Evolutionary conservation across 2,797 vertebrate species (phyloP), one percentile per base, ranked within the genome.

Genomic region (Spondyliosoma cantharus): DNA sequence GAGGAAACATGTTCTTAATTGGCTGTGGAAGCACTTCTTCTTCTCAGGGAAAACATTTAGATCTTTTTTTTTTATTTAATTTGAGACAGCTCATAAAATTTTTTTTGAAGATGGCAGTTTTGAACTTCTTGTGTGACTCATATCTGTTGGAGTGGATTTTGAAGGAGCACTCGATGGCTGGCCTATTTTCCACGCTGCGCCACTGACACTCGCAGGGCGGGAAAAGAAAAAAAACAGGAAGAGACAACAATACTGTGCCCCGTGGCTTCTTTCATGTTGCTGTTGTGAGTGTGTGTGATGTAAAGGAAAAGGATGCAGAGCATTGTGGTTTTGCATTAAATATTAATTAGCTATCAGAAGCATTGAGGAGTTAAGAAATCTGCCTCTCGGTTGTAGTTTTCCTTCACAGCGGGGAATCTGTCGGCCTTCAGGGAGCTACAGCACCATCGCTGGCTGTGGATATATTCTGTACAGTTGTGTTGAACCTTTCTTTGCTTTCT

Each of bases 261-360:
- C 0, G 49, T 82, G 84, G 87, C 82, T 77, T 71, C 82, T 89
- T 83, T 86, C 76, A 86, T 86, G 80, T 69, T 88, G 80, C 73
- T 72, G 49, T 77, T 87, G 69, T 48, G 81, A 79, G 79, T 69
- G 63, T 78, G 32, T 37, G 73, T 66, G 69, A 84, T 78, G 73
- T 76, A 83, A 91, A 84, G 85, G 56, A 90, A 89, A 64, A 42
- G 62, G 81, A 91, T 76, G 78, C 77, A 86, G 81, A 80, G 75
- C 67, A 86, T 66, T 61, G 75, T 83, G 78, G 64, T 82, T 73
- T 81, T 74, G 73, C 75, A 85, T 87, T 68, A 45, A 54, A 86
- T 75, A 91, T 92, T 84, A 90, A 92, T 92, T 88, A 78, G 71
- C 58, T 43, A 53, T 70, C 46, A 79, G 73, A 80, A 45, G 81